Conservation (phyloP, 2,888 invertebrate species). For the Carpatolechia fugitivella region DNA sequence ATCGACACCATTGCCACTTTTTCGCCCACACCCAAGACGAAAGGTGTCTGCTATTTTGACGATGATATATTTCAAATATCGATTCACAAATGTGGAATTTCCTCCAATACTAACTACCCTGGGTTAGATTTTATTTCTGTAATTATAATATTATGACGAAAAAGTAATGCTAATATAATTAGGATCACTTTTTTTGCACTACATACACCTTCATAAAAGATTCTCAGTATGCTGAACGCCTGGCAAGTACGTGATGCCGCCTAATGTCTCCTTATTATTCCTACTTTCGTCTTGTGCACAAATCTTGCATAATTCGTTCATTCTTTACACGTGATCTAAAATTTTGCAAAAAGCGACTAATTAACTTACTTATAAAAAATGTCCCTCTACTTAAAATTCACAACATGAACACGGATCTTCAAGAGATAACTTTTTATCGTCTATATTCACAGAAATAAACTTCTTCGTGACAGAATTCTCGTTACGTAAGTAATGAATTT, state of each 20-base stretch:
- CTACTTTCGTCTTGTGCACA: neutral
- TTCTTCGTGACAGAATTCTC: neutral
- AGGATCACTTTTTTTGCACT: neutral
- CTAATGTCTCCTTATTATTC: constrained; percentile 26
- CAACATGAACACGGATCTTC: neutral
- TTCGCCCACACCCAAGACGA: too few species aligned
- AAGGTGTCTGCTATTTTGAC: too few species aligned
- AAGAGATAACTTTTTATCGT: neutral
- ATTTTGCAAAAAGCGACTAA: too few species aligned
- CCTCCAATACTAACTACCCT: too few species aligned
- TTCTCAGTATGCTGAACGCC: neutral
- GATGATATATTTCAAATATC: too few species aligned
- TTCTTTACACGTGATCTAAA: neutral
- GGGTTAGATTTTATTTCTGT: too few species aligned
- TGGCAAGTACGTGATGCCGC: constrained; percentile 36
- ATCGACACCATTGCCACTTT: too few species aligned
- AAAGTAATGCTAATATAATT: neutral
- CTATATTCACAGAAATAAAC: neutral
- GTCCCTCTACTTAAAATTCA: neutral
- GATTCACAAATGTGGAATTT: too few species aligned
- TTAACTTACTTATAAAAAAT: neutral
- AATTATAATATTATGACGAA: too few species aligned
- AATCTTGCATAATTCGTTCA: neutral
- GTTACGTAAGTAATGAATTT: neutral
- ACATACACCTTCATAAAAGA: neutral